A percentile compares a stretch with the other conserved stretches of the same genome.
phyloP scores from a whole-genome alignment of 2,888 invertebrate genomes.

The Eupithecia insigniata region DNA sequence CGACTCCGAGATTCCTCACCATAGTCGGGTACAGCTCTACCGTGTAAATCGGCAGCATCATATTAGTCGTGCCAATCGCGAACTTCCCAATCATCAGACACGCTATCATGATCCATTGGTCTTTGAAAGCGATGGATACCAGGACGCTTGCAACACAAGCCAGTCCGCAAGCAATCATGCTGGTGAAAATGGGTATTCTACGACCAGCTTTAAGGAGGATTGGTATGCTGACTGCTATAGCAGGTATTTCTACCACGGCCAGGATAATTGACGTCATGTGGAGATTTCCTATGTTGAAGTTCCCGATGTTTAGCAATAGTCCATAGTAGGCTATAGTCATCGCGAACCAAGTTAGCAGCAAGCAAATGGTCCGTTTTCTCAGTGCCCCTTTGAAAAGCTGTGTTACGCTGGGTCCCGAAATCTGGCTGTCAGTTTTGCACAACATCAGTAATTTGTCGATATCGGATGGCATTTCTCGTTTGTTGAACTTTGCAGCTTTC shows the following conservation, averaged over 20 bases:
- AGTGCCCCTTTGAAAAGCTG: constrained; percentile 88
- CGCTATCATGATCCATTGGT: constrained; percentile 88
- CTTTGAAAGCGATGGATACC: constrained; percentile 78
- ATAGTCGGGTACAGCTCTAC: constrained; percentile 89
- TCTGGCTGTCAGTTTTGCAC: constrained; percentile 68
- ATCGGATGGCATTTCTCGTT: constrained; percentile 86
- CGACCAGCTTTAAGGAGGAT: constrained; percentile 90
- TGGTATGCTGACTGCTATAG: constrained; percentile 89
- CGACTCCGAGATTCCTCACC: constrained; percentile 88
- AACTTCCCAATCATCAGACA: constrained; percentile 92
- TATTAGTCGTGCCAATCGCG: constrained; percentile 90
- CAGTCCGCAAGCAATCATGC: constrained; percentile 87
- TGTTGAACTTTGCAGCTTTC: constrained; percentile 87
- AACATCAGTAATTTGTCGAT: constrained; percentile 88
- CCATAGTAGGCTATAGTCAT: constrained; percentile 92
- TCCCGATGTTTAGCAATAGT: constrained; percentile 88
- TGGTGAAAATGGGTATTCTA: constrained; percentile 88
- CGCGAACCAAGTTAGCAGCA: constrained; percentile 90
- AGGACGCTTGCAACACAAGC: constrained; percentile 87
- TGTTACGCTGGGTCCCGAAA: constrained; percentile 82
- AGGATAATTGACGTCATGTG: constrained; percentile 89
- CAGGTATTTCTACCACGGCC: constrained; percentile 91
- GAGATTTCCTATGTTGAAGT: constrained; percentile 89
- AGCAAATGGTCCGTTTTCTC: constrained; percentile 87
- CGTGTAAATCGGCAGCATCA: constrained; percentile 90